These are phyloP conservation scores for Cremastinae sp. DNA, from an alignment of 2,888 invertebrate species.

Conservation along the genomic window DNA sequence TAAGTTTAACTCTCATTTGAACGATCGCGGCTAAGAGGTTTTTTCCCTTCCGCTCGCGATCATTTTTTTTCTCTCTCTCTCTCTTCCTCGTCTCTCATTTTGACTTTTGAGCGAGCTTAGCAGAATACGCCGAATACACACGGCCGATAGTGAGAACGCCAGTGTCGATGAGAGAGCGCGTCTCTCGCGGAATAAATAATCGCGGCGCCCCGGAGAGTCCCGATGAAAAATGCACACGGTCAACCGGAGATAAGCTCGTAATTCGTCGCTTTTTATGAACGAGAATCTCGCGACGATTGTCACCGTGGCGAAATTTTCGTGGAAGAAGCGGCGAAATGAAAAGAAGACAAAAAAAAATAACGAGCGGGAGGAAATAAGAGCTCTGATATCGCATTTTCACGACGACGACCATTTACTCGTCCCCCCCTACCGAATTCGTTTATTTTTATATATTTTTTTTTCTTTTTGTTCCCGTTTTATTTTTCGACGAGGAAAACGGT, in stretches of 20 bases:
- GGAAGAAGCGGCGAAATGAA: conserved; percentile 9
- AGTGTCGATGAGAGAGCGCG: conserved; percentile 26
- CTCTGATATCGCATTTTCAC: no score
- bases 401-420: no score
- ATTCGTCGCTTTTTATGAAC: no score
- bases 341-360: no score
- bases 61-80: conserved; percentile 14
- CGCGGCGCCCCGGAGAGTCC: conserved; percentile 20
- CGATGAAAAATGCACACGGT: conserved; percentile 43
- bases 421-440: no score
- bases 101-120: not conserved
- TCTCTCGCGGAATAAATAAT: conserved; percentile 40
- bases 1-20: conserved; percentile 23
- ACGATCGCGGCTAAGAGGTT: conserved; percentile 31
- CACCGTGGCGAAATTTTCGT: conserved; percentile 22
- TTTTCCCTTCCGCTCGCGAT: conserved; percentile 8
- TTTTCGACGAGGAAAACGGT: conserved; percentile 34
- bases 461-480: conserved; percentile 4
- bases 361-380: no score
- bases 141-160: no score
- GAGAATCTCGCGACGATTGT: conserved; percentile 12
- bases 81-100: conserved; percentile 16
- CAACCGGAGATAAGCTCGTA: conserved; percentile 40
- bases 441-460: no score
- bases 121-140: no score